Evolutionary conservation across 2,888 invertebrate genomes (phyloP), one percentile per base, ranked within the genome.

Genomic region (Rotaria sp.): DNA sequence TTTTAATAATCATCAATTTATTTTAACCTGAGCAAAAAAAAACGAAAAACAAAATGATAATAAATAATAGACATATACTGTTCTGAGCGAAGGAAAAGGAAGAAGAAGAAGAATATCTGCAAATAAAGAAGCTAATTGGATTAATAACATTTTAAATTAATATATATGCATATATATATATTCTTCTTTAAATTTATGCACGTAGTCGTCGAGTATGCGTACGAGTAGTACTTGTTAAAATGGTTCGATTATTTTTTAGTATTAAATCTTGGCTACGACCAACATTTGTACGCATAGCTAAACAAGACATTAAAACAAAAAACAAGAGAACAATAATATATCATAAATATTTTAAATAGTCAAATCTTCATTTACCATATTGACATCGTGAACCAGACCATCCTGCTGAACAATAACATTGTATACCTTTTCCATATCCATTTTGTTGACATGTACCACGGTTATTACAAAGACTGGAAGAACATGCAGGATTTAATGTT

Each of bases 381-480:
- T 86, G 84, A 45, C 86, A 86, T 50, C 67, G 55, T 38, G 67
- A 13, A 45, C 86, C 86, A 11, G 86, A 55, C 84, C 84, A 86
- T 67, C 86, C 86, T 41, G 84, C 67, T 48, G 86, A 59, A 52
- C 86, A 86, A 26, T 74, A 74, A 38, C 86, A 86, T 21, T 74
- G 41, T 15, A 86, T 86, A 48, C 75, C 75, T 57, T 45, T 74
- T 13, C 67, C 67, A 55, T 55, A 84, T 50, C 18, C 35, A 55
- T 11, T 35, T 21, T 67, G 67, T 41, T 86, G 84, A 26, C 86
- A 86, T 48, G 84, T 74, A 48, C 86, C 86, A 24, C 84, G 57
- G 38, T 85, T 86, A 75, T 86, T 86, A 80, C 86, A 86, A 26
- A 85, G 84, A 35, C 84, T 84, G 21, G 84, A 84, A 84, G 55